Conservation (phyloP, 2,113 vertebrate genomes). For the Picathartes gymnocephalus region DNA sequence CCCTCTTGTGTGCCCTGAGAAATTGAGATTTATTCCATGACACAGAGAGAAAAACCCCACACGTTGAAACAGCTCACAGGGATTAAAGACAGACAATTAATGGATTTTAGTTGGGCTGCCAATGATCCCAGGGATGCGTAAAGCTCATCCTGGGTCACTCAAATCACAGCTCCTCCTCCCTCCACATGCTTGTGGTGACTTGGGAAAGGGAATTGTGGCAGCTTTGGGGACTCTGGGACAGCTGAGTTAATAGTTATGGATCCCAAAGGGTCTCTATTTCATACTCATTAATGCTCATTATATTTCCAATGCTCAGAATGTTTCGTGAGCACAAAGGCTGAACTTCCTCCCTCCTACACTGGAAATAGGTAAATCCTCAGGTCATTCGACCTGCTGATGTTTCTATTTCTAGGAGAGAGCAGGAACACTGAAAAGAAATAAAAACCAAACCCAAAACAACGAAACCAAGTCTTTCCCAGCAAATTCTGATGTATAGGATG, state of each 20-base stretch:
- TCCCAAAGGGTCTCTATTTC: neutral
- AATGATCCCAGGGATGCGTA: fast-evolving
- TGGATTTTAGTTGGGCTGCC: neutral
- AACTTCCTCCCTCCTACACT: neutral
- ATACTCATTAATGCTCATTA: neutral
- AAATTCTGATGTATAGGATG: neutral
- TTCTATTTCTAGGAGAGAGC: neutral
- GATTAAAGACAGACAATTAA: neutral
- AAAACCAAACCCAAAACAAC: neutral
- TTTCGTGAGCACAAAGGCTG: neutral
- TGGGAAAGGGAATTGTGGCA: neutral
- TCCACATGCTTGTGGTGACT: fast-evolving
- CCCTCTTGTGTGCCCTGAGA: fast-evolving
- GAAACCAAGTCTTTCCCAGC: neutral
- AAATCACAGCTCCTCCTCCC: neutral
- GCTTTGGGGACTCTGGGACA: neutral
- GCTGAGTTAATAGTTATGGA: neutral
- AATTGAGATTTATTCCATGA: neutral
- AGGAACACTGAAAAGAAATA: neutral
- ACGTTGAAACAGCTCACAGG: fast-evolving
- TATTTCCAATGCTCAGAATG: neutral
- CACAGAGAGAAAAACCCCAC: neutral
- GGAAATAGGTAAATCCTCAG: neutral
- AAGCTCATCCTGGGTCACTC: neutral
- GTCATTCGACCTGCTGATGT: neutral